Base-by-base conservation (phyloP, 1,140 invertebrate genomes). In the Harpegnathos saltator region DNA sequence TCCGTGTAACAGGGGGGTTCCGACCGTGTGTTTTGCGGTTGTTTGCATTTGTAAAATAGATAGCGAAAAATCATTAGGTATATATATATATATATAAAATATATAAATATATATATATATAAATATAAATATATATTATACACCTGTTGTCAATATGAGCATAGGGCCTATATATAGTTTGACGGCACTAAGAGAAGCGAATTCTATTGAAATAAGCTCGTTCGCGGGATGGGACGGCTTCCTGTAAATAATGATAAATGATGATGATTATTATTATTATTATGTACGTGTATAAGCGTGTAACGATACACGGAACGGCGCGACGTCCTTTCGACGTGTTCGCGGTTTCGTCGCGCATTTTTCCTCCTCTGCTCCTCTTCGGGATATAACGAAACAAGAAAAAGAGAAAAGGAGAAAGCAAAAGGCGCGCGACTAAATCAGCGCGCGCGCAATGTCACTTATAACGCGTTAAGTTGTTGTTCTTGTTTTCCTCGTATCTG, bases 91-190 rank as follows among this genome's bases (percentile, higher is more conserved):
- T 22, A 71, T 74, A 87, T 69, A 81, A 59, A 63, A 3, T 48
- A 56, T 62, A 61, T 63, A 83, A 71, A 82, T 58, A 59, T 74
- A 58, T 69, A 82, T 63, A 59, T 62, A 77, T 85, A 87, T 69
- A 81, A 59, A 84, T 72, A 73, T 63, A 83, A 66, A 88, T 66
- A 89, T 86, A 90, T 86, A 90, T 90, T 86, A 88, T 91, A 91
- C 86, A 91, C 88, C 88, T 91, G 90, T 93, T 93, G 92, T 94
- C 92, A 93, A 93, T 94, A 94, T 91, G 89, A 93, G 92, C 78
- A 89, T 93, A 92, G 90, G 91, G 88, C 91, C 92, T 91, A 91
- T 87, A 87, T 73, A 87, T 86, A 91, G 87, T 90, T 91, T 82
- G 78, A 89, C 86, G 91, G 91, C 90, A 90, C 91, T 92, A 91